These are phyloP conservation scores for Drosophila takahashii DNA, from an alignment of 1,140 invertebrate genomes.

Conservation along the genomic window DNA sequence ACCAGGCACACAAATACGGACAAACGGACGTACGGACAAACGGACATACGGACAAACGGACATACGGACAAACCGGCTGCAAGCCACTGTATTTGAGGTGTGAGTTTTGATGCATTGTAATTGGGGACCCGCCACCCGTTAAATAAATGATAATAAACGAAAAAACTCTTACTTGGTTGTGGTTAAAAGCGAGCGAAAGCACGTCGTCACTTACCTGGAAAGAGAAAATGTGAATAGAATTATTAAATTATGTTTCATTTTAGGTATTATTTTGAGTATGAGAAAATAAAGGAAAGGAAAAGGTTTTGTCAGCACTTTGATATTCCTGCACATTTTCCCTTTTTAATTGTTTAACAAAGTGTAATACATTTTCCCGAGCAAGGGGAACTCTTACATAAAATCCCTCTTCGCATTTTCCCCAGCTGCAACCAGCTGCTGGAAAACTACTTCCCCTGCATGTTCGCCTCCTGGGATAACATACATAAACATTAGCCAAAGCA, in stretches of 20 bases:
- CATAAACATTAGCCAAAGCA: slow-evolving; percentile 51
- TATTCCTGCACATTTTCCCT: not conserved
- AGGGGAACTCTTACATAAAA: slow-evolving; percentile 7
- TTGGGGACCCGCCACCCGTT: not conserved
- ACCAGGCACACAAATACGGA: not conserved
- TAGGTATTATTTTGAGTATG: not conserved
- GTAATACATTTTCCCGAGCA: not conserved
- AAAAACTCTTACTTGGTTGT: slow-evolving; percentile 78
- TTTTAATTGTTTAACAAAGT: slow-evolving; percentile 19
- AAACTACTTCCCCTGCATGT: not conserved
- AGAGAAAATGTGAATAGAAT: slow-evolving; percentile 21
- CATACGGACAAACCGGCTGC: not conserved
- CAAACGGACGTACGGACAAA: not conserved
- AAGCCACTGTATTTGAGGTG: slow-evolving; percentile 15
- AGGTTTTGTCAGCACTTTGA: slow-evolving; percentile 1
- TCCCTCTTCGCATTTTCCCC: not conserved
- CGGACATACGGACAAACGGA: no score
- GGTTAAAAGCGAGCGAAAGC: slow-evolving; percentile 79
- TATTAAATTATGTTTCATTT: not conserved
- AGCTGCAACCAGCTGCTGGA: slow-evolving; percentile 2
- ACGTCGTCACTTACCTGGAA: slow-evolving; percentile 84
- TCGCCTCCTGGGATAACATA: slow-evolving; percentile 42
- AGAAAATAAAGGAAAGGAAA: not conserved
- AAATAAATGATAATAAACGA: slow-evolving; percentile 23
- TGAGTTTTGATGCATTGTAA: slow-evolving; percentile 16